phyloP scores from a whole-genome alignment of 2,888 invertebrate species.

The Cenopis cana region DNA sequence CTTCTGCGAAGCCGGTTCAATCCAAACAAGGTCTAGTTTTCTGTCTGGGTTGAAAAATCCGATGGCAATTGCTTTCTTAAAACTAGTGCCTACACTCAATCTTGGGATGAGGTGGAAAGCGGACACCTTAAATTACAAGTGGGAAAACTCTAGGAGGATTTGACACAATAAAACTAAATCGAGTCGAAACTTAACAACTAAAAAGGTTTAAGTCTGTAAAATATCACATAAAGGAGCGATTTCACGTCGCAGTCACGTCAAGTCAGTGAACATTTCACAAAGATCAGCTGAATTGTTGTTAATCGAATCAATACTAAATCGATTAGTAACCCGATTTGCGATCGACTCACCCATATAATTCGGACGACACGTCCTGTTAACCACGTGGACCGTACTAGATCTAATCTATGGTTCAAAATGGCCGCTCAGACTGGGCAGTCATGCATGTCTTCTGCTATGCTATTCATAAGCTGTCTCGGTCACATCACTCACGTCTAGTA shows the following conservation, averaged over 20 bases:
- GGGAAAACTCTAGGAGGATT: too few relatives aligned
- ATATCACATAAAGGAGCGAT: background rate
- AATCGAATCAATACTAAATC: background rate
- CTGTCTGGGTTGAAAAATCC: too few relatives aligned
- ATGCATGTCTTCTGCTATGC: slow-evolving; percentile 56
- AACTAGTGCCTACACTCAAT: too few relatives aligned
- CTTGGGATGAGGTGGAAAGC: too few relatives aligned
- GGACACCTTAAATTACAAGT: too few relatives aligned
- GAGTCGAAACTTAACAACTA: background rate
- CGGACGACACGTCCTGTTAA: slow-evolving; percentile 60
- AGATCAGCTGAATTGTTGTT: background rate
- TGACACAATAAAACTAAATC: background rate
- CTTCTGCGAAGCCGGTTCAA: too few relatives aligned
- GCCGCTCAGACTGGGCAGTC: slow-evolving; percentile 68
- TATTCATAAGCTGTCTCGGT: background rate
- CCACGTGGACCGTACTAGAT: slow-evolving; percentile 50
- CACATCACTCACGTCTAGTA: background rate
- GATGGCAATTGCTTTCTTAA: too few relatives aligned
- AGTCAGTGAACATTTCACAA: background rate
- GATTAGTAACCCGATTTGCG: slow-evolving; percentile 9
- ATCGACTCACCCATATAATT: slow-evolving; percentile 68
- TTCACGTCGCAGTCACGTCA: background rate
- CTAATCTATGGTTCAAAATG: slow-evolving; percentile 57
- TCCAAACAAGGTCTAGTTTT: too few relatives aligned
- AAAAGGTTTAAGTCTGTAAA: background rate